A percentile compares a stretch with the other conserved stretches of the same genome.
phyloP scores from a whole-genome alignment of 2,888 invertebrate species.

The Cremastobaeus sp. region DNA sequence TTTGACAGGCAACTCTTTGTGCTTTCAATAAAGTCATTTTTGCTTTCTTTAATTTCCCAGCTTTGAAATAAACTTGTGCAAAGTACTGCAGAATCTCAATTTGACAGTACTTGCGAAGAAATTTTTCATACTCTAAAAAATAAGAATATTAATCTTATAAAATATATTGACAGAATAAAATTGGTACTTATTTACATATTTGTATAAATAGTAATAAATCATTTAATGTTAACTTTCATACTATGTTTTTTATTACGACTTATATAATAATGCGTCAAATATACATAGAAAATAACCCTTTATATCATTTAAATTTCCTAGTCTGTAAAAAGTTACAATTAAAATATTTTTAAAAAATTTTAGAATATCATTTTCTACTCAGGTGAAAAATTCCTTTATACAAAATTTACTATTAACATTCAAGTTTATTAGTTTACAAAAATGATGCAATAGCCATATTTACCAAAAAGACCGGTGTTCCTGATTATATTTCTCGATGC shows the following conservation, averaged over 20 bases:
- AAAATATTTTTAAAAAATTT: no score
- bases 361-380: no score
- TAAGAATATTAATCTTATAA: not conserved
- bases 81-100: slow-evolving; percentile 97
- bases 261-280: no score
- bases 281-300: slow-evolving; percentile 72
- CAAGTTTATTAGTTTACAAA: no score
- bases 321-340: no score
- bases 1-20: slow-evolving; percentile 94
- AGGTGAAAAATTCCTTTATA: no score
- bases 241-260: no score
- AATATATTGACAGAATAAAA: not conserved
- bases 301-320: no score
- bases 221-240: not conserved
- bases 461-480: no score
- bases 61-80: slow-evolving; percentile 94
- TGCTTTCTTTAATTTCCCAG: slow-evolving; percentile 92
- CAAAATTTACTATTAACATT: no score
- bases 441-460: no score
- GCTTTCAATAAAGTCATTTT: slow-evolving; percentile 92
- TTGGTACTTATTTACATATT: slow-evolving; percentile 88
- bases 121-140: slow-evolving; percentile 93
- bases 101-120: slow-evolving; percentile 95
- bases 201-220: slow-evolving; percentile 7
- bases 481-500: no score